Evolutionary conservation across 2,113 vertebrate genomes (phyloP).

Genomic region (Ammodytes dubius): DNA sequence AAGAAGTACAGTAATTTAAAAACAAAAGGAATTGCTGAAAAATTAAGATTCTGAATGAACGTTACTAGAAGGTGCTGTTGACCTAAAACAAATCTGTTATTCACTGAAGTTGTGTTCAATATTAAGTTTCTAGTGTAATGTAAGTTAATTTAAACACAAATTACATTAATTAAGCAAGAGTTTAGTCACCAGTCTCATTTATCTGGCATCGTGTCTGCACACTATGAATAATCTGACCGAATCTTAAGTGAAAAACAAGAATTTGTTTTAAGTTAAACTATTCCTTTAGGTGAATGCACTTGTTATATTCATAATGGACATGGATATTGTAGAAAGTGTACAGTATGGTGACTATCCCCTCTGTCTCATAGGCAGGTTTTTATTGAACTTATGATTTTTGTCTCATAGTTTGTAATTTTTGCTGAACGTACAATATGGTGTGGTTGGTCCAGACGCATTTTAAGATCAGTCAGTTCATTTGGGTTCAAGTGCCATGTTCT

Average conservation of each 20-base stretch:
- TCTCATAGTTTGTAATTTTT: slow-evolving; percentile 79
- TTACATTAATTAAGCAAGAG: neutral
- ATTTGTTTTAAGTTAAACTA: slow-evolving; percentile 74
- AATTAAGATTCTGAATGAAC: slow-evolving; percentile 65
- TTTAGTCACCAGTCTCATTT: neutral
- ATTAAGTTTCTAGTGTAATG: neutral
- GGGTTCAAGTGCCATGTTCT: slow-evolving; percentile 67
- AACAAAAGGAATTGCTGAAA: slow-evolving; percentile 70
- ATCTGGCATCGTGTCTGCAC: neutral
- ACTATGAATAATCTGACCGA: neutral
- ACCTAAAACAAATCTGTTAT: slow-evolving; percentile 64
- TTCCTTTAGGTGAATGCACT: slow-evolving; percentile 89
- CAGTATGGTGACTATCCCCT: slow-evolving; percentile 88
- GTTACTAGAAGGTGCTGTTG: slow-evolving; percentile 73
- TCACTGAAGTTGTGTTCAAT: slow-evolving; percentile 36
- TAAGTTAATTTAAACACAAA: slow-evolving; percentile 4
- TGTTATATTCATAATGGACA: slow-evolving; percentile 88
- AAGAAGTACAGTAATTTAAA: slow-evolving; percentile 79
- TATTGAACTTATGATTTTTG: slow-evolving; percentile 75
- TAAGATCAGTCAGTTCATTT: slow-evolving; percentile 40
- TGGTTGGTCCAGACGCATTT: slow-evolving; percentile 66
- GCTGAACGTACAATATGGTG: slow-evolving; percentile 21
- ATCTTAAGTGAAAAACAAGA: slow-evolving; percentile 51
- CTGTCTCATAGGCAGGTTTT: slow-evolving; percentile 93
- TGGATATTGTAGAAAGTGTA: slow-evolving; percentile 94